Base-by-base conservation (phyloP, 2,113 vertebrate genomes). In the Fukomys damarensis region DNA sequence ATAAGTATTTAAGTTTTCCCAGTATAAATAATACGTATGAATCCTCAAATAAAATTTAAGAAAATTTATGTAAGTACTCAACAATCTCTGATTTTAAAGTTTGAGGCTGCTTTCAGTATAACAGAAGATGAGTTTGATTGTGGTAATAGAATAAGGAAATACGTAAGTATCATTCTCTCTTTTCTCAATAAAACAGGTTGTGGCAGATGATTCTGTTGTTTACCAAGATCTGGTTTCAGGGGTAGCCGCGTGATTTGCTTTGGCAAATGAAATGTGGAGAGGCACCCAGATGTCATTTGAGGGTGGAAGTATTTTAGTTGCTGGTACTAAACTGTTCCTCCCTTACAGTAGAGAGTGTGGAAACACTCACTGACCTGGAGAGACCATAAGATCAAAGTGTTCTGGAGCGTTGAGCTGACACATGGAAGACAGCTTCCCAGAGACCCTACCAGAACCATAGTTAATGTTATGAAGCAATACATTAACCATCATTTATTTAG, bases 401-500 rank as follows among this genome's bases (percentile, higher is more conserved):
- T 72, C 30, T 66, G 32, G 46, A 66, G 83, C 38, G 28, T 74
- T 79, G 65, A 86, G 12, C 79, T 94, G 79, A 74, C 28, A 77
- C 32, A 22, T 17, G 38, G 85, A 70, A 86, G 66, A 77, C 11
- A 72, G 81, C 41, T 76, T 38, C 32, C 35, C 41, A 63, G 16
- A 83, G 32, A 84, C 54, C 61, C 35, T 74, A 41, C 80, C 85
- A 58, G 38, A 93, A 70, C 35, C 59, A 68, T 26, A 46, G n/a
- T 7, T 93, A 65, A 70, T n/a, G 74, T 91, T 85, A 90, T n/a
- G 96, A 74, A 88, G 83, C 70, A 96, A 66, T 52, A 77, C 72
- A 70, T 86, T 54, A 94, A 76, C 38, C 22, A 79, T 84, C 41
- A 61, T 54, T 95, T 70, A 68, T 43, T 63, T 84, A 58, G 82